Evolutionary conservation across 2,797 vertebrate species (phyloP).

Genomic region (Hapalemur alaotrensis): DNA sequence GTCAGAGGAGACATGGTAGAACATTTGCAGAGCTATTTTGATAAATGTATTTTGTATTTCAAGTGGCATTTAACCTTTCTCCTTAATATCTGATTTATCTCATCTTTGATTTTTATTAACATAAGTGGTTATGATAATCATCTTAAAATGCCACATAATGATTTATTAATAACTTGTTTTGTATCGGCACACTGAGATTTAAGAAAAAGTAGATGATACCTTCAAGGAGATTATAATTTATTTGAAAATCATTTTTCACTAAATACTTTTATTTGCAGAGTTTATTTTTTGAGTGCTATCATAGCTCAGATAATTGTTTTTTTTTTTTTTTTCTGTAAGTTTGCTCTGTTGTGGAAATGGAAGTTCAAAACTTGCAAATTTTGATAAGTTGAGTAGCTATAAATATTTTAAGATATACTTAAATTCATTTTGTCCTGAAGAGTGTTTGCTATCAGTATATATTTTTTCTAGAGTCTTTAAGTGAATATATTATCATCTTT

Average conservation of each 20-base stretch:
- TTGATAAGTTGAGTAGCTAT: background rate
- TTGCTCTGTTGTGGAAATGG: background rate
- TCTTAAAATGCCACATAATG: conserved; percentile 17
- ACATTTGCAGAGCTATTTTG: background rate
- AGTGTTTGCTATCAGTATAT: background rate
- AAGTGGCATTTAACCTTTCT: conserved; percentile 35
- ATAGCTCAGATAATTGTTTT: background rate
- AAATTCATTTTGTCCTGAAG: background rate
- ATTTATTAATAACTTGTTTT: conserved; percentile 12
- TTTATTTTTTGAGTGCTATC: background rate
- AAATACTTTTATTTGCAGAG: background rate
- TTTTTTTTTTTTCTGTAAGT: background rate
- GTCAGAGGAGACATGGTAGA: background rate
- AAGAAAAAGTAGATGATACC: background rate
- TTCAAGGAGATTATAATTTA: conserved; percentile 28
- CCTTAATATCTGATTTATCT: conserved; percentile 20
- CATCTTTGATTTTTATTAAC: conserved; percentile 30
- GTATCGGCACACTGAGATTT: background rate
- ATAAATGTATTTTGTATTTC: conserved; percentile 28
- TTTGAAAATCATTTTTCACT: background rate
- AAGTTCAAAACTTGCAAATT: background rate
- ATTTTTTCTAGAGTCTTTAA: background rate
- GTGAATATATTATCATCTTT: background rate
- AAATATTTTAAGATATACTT: background rate
- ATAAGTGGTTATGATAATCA: conserved; percentile 16